Evolutionary conservation across 2,888 invertebrate species (phyloP).

Genomic region (Hemistola chrysoprasaria): DNA sequence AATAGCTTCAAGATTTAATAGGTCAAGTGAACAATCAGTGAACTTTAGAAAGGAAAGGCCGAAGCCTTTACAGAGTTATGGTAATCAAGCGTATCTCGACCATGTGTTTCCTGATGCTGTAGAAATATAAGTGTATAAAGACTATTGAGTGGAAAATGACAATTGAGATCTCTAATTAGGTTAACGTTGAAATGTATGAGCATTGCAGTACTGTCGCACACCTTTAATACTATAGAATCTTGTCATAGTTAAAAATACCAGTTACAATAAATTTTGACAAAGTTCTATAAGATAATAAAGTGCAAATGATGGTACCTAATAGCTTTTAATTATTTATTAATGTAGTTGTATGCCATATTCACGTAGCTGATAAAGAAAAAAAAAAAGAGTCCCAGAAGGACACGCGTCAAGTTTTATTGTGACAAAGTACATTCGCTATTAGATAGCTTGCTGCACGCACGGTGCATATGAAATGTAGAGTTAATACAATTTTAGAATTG

Average conservation of each 20-base stretch:
- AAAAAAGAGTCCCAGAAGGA: slow-evolving; percentile 6
- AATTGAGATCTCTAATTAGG: slow-evolving; percentile 35
- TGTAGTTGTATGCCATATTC: slow-evolving; percentile 31
- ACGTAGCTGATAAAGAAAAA: slow-evolving; percentile 20
- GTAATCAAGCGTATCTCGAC: slow-evolving; percentile 83
- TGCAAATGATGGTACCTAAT: not conserved
- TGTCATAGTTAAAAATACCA: too few species aligned
- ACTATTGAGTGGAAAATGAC: slow-evolving; percentile 28
- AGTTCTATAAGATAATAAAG: too few species aligned
- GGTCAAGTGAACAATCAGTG: slow-evolving; percentile 49
- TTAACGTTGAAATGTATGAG: too few species aligned
- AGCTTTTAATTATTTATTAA: slow-evolving; percentile 23
- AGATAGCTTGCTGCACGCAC: slow-evolving; percentile 24
- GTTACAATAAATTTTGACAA: too few species aligned
- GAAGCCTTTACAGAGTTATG: slow-evolving; percentile 81
- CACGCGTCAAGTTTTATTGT: slow-evolving; percentile 14
- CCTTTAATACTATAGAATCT: too few species aligned
- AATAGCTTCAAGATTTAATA: slow-evolving; percentile 70
- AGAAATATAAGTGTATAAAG: slow-evolving; percentile 55
- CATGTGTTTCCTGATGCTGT: slow-evolving; percentile 83
- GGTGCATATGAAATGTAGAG: slow-evolving; percentile 20
- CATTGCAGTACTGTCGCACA: too few species aligned
- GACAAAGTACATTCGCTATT: slow-evolving; percentile 25
- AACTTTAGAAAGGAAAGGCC: slow-evolving; percentile 72
- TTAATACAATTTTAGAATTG: slow-evolving; percentile 20